These are phyloP conservation scores for Odontomachus brunneus DNA, from an alignment of 1,140 invertebrate genomes.

Conservation along the genomic window DNA sequence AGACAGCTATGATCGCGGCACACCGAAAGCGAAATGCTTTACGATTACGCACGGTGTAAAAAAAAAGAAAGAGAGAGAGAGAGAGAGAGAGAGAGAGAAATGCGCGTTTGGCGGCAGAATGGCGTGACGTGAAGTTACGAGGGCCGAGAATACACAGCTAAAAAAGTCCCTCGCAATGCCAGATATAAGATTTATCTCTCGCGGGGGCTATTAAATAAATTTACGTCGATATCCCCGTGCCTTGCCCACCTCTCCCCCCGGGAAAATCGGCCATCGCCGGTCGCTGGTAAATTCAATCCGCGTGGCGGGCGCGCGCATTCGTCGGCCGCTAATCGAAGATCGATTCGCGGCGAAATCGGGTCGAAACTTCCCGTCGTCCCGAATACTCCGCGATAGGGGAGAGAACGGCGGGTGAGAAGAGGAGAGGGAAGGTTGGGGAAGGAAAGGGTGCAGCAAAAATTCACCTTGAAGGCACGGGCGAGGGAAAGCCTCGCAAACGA, in stretches of 20 bases:
- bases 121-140: too few species aligned
- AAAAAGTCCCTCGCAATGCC: neutral
- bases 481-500: neutral
- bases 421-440: too few species aligned
- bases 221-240: constrained; percentile 15
- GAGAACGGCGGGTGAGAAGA: too few species aligned
- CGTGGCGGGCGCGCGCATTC: neutral
- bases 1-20: neutral
- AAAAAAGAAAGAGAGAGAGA: too few species aligned
- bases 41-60: too few species aligned
- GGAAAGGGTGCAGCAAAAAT: neutral
- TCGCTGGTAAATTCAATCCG: constrained; percentile 32
- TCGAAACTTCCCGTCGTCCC: constrained; percentile 16
- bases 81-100: too few species aligned
- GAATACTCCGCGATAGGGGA: neutral
- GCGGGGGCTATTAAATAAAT: constrained; percentile 37
- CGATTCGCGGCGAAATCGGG: constrained; percentile 5
- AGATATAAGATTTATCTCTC: constrained; percentile 25
- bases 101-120: too few species aligned
- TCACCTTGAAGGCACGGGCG: neutral
- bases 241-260: neutral
- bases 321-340: constrained; percentile 35
- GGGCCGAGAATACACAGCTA: constrained; percentile 23
- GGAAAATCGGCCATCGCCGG: constrained; percentile 14
- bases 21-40: neutral